These are phyloP conservation scores for Cryptocephalus primarius DNA, from an alignment of 2,888 invertebrate genomes.

Conservation along the genomic window DNA sequence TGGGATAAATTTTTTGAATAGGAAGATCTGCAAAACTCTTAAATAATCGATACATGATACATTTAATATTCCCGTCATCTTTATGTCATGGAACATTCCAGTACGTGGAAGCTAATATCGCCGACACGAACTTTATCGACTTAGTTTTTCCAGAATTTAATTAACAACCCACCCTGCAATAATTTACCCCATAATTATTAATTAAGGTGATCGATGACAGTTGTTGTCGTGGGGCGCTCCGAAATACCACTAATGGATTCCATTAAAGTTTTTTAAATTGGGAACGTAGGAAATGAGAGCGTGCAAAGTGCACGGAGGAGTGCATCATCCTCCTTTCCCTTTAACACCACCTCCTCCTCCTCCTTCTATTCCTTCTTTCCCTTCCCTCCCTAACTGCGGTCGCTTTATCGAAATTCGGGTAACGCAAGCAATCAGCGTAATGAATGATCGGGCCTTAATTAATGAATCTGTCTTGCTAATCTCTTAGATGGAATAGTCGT, in stretches of 20 bases:
- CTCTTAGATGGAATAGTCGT: constrained; percentile 39
- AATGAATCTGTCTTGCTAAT: constrained; percentile 42
- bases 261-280: constrained; percentile 11
- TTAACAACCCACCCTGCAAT: too few relatives aligned
- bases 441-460: constrained; percentile 41
- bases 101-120: too few relatives aligned
- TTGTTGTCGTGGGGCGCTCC: not conserved
- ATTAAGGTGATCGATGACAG: not conserved
- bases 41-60: too few relatives aligned
- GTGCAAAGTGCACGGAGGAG: constrained; percentile 14
- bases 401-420: constrained; percentile 12
- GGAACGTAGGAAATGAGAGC: constrained; percentile 13
- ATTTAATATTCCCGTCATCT: too few relatives aligned
- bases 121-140: too few relatives aligned
- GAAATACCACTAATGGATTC: constrained; percentile 10
- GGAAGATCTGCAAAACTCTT: too few relatives aligned
- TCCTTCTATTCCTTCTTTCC: not conserved
- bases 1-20: too few relatives aligned
- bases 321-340: constrained; percentile 11
- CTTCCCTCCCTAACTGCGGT: not conserved
- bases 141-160: too few relatives aligned
- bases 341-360: not conserved
- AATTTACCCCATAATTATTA: not conserved
- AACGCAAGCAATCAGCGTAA: constrained; percentile 35
- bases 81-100: too few relatives aligned